Evolutionary conservation across 2,888 invertebrate genomes (phyloP).

Genomic region (Teleogryllus oceanicus): DNA sequence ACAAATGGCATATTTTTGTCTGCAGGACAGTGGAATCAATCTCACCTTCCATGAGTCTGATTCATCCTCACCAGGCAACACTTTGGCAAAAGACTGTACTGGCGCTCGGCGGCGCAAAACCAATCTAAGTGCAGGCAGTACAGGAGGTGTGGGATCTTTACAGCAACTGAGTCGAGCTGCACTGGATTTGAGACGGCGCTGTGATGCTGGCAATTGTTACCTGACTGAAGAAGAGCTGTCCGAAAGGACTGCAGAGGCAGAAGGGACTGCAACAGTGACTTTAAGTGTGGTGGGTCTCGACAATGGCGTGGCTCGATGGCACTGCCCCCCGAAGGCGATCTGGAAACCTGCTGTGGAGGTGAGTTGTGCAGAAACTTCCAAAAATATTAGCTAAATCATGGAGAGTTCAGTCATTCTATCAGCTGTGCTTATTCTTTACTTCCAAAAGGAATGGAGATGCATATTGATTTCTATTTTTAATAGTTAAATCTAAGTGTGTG

Average conservation of each 20-base stretch:
- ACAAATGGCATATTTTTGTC: slow-evolving; percentile 41
- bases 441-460: no score
- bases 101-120: slow-evolving; percentile 11
- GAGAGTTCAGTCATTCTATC: no score
- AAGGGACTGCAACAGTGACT: neutral
- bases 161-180: slow-evolving; percentile 8
- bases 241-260: neutral
- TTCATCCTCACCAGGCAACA: slow-evolving; percentile 29
- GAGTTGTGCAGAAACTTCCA: slow-evolving; percentile 36
- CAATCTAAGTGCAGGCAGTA: neutral
- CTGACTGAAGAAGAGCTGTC: slow-evolving; percentile 22
- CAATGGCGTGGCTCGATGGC: slow-evolving; percentile 55
- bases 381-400: no score
- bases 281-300: slow-evolving; percentile 38
- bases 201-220: slow-evolving; percentile 26
- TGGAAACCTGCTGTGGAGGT: slow-evolving; percentile 79
- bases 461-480: no score
- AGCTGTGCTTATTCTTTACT: no score
- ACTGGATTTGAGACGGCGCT: neutral
- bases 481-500: no score
- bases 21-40: slow-evolving; percentile 75
- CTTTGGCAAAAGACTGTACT: neutral
- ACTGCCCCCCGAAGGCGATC: slow-evolving; percentile 71
- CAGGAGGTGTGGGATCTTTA: neutral
- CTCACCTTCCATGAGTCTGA: slow-evolving; percentile 69